Evolutionary conservation across 2,888 invertebrate species (phyloP).

Genomic region (Crossocerus cetratus): DNA sequence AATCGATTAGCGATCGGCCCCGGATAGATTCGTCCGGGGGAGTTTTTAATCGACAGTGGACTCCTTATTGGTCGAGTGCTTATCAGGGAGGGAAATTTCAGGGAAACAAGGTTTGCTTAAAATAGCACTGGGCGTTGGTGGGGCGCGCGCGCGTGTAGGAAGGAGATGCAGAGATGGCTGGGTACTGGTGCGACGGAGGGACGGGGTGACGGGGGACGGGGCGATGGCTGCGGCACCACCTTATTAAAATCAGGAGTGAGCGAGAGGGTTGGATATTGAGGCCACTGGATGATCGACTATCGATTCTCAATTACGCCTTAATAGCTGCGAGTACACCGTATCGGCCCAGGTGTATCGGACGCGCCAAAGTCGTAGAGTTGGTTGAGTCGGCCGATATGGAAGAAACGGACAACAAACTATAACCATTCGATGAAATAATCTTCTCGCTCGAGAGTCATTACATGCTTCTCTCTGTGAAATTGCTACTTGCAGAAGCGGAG

Average conservation of each 20-base stretch:
- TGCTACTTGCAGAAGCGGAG: too few relatives aligned
- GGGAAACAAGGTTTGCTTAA: constrained; percentile 42
- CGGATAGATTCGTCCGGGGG: not conserved
- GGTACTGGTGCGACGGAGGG: not conserved
- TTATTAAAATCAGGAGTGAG: constrained; percentile 56
- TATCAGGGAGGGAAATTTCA: constrained; percentile 36
- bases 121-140: constrained; percentile 39
- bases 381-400: constrained; percentile 4
- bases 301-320: constrained; percentile 66
- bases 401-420: not conserved
- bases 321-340: constrained; percentile 50
- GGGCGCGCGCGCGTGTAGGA: constrained; percentile 45
- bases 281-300: constrained; percentile 54
- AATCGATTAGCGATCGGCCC: not conserved
- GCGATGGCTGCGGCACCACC: constrained; percentile 36
- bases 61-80: constrained; percentile 6
- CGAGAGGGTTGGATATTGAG: constrained; percentile 41
- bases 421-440: not conserved
- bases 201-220: not conserved
- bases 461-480: not conserved
- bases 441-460: not conserved
- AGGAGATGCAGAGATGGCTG: constrained; percentile 28
- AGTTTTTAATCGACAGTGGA: not conserved
- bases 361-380: constrained; percentile 45
- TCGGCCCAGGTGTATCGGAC: constrained; percentile 49